Percentiles rank a stretch among this genome's conserved stretches.
Evolutionary conservation across 2,797 vertebrate genomes (phyloP).

Genomic region (Xyrichtys novacula): DNA sequence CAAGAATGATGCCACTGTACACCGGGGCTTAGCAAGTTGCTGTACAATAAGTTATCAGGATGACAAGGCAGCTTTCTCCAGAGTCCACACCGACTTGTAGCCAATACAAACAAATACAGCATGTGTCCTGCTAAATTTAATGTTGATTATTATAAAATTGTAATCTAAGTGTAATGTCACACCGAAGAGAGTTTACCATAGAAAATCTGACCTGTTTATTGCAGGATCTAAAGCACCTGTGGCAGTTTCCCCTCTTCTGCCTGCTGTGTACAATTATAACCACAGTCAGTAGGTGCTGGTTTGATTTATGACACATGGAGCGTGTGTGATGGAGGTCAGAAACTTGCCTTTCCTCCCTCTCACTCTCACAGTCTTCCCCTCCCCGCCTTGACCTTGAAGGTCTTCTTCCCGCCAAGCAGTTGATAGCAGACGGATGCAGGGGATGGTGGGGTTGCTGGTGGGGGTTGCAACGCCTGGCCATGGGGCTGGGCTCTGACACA

Average conservation of each 20-base stretch:
- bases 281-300: constrained; percentile 22
- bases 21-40: constrained; percentile 52
- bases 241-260: constrained; percentile 26
- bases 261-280: constrained; percentile 33
- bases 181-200: not conserved
- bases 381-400: constrained; percentile 59
- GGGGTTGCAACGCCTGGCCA: constrained; percentile 43
- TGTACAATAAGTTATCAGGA: constrained; percentile 47
- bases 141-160: not conserved
- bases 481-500: constrained; percentile 63
- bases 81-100: constrained; percentile 20
- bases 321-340: constrained; percentile 38
- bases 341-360: constrained; percentile 16
- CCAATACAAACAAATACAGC: constrained; percentile 17
- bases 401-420: constrained; percentile 42
- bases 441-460: not conserved
- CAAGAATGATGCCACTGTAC: constrained; percentile 59
- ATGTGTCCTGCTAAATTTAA: not conserved
- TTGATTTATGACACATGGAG: constrained; percentile 52
- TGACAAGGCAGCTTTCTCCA: constrained; percentile 45
- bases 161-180: constrained; percentile 4
- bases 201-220: constrained; percentile 21
- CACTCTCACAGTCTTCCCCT: constrained; percentile 34
- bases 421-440: constrained; percentile 44
- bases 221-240: constrained; percentile 20